phyloP scores from a whole-genome alignment of 2,113 vertebrate species.

The Romanogobio albipinnatus region DNA sequence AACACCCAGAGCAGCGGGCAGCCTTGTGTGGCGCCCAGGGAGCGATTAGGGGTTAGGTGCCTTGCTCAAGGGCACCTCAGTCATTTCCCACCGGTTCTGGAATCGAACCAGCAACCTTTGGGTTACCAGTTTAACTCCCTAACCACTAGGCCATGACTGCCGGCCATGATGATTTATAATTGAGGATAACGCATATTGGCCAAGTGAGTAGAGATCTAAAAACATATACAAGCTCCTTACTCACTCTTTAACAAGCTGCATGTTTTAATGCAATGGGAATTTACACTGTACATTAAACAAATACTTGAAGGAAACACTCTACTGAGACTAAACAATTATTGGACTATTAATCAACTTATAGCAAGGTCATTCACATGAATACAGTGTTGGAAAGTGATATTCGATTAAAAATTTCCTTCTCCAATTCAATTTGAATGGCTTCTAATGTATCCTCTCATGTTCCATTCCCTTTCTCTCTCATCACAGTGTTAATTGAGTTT shows the following conservation, averaged over 20 bases:
- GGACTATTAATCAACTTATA: neutral
- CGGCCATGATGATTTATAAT: slow-evolving; percentile 13
- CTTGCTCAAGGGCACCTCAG: too few relatives aligned
- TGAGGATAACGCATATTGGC: neutral
- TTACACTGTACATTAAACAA: neutral
- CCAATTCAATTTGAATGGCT: neutral
- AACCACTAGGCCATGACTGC: too few relatives aligned
- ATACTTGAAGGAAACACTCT: neutral
- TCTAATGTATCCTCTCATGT: neutral
- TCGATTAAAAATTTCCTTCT: neutral
- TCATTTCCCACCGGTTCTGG: too few relatives aligned
- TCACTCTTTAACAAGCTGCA: slow-evolving; percentile 4
- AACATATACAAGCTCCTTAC: neutral
- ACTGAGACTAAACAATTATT: neutral
- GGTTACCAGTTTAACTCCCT: too few relatives aligned
- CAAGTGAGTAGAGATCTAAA: neutral
- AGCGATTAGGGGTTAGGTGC: too few relatives aligned
- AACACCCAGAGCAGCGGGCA: too few relatives aligned
- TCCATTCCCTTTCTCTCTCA: neutral
- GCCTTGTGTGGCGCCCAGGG: too few relatives aligned
- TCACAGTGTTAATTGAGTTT: slow-evolving; percentile 38
- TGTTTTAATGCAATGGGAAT: neutral
- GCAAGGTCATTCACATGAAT: neutral
- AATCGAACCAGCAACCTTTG: too few relatives aligned
- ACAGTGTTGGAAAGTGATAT: neutral